These are phyloP conservation scores for Thymelicus lineola DNA, from an alignment of 2,888 invertebrate species.

Conservation along the genomic window DNA sequence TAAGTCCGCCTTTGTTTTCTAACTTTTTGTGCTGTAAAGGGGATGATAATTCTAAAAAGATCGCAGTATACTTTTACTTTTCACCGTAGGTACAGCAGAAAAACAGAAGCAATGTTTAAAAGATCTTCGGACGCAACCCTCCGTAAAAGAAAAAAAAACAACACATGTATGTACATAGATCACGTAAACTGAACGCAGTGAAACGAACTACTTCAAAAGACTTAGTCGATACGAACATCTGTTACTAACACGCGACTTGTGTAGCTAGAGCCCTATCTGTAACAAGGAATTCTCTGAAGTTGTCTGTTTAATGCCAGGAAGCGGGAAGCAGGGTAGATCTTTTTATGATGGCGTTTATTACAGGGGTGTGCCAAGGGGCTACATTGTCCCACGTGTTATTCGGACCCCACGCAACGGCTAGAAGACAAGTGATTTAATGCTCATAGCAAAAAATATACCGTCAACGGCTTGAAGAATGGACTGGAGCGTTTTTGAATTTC, in stretches of 20 bases:
- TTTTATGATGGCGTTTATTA: slow-evolving; percentile 14
- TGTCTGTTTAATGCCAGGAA: slow-evolving; percentile 8
- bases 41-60: not conserved
- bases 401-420: slow-evolving; percentile 75
- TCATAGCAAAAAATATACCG: slow-evolving; percentile 44
- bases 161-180: slow-evolving; percentile 51
- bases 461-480: slow-evolving; percentile 35
- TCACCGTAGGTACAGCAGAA: slow-evolving; percentile 6
- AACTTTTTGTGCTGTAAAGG: not conserved
- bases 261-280: slow-evolving; percentile 47
- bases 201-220: slow-evolving; percentile 71
- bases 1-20: no score
- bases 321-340: slow-evolving; percentile 20
- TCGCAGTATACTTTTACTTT: slow-evolving; percentile 6
- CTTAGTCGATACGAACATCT: slow-evolving; percentile 66
- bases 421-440: slow-evolving; percentile 75
- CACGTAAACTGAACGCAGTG: slow-evolving; percentile 48
- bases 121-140: slow-evolving; percentile 37
- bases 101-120: slow-evolving; percentile 32
- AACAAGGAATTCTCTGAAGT: slow-evolving; percentile 38
- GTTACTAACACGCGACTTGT: slow-evolving; percentile 57
- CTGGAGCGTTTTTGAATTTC: slow-evolving; percentile 20
- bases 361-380: slow-evolving; percentile 40
- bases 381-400: slow-evolving; percentile 68
- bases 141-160: slow-evolving; percentile 43